These are phyloP conservation scores for Euphonia xanthogaster DNA, from an alignment of 2,797 vertebrate genomes.

Conservation along the genomic window DNA sequence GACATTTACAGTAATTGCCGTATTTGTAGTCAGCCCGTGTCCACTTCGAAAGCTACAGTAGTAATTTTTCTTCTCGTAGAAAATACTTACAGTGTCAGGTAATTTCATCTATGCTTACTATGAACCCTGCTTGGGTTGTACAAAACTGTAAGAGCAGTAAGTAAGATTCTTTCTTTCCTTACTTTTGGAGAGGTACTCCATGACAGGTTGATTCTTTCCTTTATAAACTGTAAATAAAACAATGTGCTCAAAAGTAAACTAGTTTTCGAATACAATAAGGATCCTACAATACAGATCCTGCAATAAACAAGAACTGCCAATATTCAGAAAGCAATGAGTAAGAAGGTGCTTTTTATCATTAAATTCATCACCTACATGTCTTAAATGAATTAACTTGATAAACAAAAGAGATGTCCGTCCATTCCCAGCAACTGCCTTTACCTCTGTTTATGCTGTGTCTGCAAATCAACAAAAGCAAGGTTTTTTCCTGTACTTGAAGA, in stretches of 20 bases:
- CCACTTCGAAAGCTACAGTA: constrained; percentile 38
- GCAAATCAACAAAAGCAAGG: neutral
- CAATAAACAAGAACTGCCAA: neutral
- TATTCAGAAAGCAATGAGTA: neutral
- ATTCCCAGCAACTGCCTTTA: neutral
- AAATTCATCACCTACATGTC: neutral
- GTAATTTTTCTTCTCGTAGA: constrained; percentile 55
- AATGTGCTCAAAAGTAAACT: neutral
- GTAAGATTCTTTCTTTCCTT: neutral
- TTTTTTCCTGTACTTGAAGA: neutral
- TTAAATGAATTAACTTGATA: neutral
- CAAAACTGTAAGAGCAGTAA: neutral
- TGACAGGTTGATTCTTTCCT: neutral
- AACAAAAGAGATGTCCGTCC: neutral
- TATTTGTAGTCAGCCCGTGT: constrained; percentile 61
- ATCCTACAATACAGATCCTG: neutral
- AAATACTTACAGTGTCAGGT: constrained; percentile 16
- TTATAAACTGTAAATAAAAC: constrained; percentile 3
- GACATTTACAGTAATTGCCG: constrained; percentile 44
- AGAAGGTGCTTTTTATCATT: neutral
- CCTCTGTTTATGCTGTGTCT: neutral
- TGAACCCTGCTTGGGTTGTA: neutral
- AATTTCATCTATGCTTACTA: neutral
- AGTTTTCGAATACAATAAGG: neutral
- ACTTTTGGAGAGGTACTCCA: neutral